Conservation (phyloP, 2,797 vertebrate species). For the Serranus cabrilla region DNA sequence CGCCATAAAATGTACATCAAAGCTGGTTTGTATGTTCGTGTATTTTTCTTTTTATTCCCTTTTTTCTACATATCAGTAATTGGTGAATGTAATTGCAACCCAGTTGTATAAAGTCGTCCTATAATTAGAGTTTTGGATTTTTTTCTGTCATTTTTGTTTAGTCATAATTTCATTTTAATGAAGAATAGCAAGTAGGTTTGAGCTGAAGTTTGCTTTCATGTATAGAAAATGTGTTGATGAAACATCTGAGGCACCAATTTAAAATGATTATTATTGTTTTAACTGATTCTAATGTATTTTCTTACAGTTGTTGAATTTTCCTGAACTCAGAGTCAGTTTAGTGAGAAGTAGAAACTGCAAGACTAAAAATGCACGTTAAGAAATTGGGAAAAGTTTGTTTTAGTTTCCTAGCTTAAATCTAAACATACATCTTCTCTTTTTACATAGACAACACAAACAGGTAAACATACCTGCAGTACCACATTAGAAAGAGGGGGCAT, state of each 20-base stretch:
- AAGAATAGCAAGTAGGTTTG: slow-evolving; percentile 2
- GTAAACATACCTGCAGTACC: slow-evolving; percentile 57
- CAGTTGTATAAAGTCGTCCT: background rate
- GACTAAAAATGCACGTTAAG: slow-evolving; percentile 6
- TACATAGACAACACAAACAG: slow-evolving; percentile 41
- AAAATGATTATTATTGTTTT: slow-evolving; percentile 8
- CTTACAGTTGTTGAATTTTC: background rate
- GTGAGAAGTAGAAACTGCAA: background rate
- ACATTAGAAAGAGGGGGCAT: slow-evolving; percentile 38
- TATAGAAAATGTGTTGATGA: slow-evolving; percentile 8
- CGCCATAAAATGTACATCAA: slow-evolving; percentile 40
- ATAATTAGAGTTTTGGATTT: background rate
- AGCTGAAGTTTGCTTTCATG: background rate
- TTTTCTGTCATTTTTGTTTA: slow-evolving; percentile 1
- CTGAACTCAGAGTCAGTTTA: background rate
- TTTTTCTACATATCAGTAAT: background rate
- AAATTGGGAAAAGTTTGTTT: slow-evolving; percentile 22
- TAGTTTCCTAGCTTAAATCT: slow-evolving; percentile 35
- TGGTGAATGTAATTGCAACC: background rate
- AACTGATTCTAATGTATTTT: slow-evolving; percentile 3
- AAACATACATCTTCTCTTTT: slow-evolving; percentile 27
- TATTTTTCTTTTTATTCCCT: background rate
- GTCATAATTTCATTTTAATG: slow-evolving; percentile 16
- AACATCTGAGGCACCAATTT: background rate
- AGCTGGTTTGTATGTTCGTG: slow-evolving; percentile 9